Evolutionary conservation across 2,113 vertebrate species (phyloP).

Genomic region (Anolis sagrei): DNA sequence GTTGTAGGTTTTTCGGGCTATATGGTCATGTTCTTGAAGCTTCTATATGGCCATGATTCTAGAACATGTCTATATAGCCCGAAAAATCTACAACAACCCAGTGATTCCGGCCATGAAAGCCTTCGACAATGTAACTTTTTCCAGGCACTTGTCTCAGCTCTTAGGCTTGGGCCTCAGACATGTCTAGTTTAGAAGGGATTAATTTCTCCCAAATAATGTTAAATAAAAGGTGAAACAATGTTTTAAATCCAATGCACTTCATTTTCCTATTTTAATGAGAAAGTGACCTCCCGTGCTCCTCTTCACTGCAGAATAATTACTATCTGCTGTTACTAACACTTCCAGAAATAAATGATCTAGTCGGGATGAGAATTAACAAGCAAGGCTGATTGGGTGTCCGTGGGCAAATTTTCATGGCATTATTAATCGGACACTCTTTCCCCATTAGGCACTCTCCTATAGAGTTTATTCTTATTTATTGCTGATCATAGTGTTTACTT

Average conservation of each 20-base stretch:
- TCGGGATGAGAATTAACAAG: slow-evolving; percentile 63
- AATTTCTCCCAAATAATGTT: slow-evolving; percentile 27
- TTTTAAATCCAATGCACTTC: slow-evolving; percentile 43
- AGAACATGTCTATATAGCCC: no score
- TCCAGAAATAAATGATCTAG: slow-evolving; percentile 63
- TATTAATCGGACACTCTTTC: slow-evolving; percentile 39
- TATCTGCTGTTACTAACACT: slow-evolving; percentile 62
- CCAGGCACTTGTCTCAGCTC: neutral
- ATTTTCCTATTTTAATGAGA: slow-evolving; percentile 55
- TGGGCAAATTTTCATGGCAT: neutral
- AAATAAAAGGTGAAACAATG: slow-evolving; percentile 42
- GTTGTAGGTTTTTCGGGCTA: no score
- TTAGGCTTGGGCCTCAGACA: neutral
- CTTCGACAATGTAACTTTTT: no score
- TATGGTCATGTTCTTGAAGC: no score
- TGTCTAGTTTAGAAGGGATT: slow-evolving; percentile 1
- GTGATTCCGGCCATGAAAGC: no score
- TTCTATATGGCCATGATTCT: no score
- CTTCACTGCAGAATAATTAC: slow-evolving; percentile 62
- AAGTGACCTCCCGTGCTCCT: slow-evolving; percentile 59
- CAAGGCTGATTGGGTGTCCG: slow-evolving; percentile 35
- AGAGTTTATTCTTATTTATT: slow-evolving; percentile 43
- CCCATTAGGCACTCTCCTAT: slow-evolving; percentile 43
- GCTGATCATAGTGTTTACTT: slow-evolving; percentile 12
- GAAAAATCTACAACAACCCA: no score